phyloP scores from a whole-genome alignment of 2,888 invertebrate species.

The Deroplatys truncata region DNA sequence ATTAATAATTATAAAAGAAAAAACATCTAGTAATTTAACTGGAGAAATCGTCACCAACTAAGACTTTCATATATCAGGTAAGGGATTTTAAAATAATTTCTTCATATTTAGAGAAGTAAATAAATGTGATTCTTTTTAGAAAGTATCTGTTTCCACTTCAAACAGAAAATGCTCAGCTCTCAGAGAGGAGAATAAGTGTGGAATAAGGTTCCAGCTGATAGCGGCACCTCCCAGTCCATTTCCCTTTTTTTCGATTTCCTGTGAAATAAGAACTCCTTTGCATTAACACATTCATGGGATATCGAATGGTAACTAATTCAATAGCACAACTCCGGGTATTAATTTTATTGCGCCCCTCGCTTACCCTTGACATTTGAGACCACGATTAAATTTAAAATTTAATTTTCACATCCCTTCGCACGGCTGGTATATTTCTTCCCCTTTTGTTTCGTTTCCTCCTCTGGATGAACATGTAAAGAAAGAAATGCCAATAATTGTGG shows the following conservation, averaged over 20 bases:
- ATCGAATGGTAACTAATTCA: slow-evolving; percentile 23
- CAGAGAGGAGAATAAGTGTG: background rate
- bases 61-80: no score
- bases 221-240: background rate
- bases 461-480: slow-evolving; percentile 21
- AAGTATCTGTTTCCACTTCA: background rate
- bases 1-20: no score
- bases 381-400: slow-evolving; percentile 32
- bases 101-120: no score
- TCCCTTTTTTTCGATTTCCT: background rate
- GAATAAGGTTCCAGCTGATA: background rate
- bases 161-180: background rate
- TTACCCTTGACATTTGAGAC: slow-evolving; percentile 23
- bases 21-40: no score
- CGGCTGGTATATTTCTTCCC: background rate
- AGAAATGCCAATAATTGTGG: slow-evolving; percentile 26
- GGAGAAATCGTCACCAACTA: no score
- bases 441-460: background rate
- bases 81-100: no score
- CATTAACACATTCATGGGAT: background rate
- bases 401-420: slow-evolving; percentile 25
- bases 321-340: slow-evolving; percentile 12
- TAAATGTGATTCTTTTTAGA: no score
- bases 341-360: slow-evolving; percentile 15
- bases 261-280: background rate